Evolutionary conservation across 2,797 vertebrate genomes (phyloP), one percentile per base, ranked within the genome.

Genomic region (Pipistrellus pygmaeus): DNA sequence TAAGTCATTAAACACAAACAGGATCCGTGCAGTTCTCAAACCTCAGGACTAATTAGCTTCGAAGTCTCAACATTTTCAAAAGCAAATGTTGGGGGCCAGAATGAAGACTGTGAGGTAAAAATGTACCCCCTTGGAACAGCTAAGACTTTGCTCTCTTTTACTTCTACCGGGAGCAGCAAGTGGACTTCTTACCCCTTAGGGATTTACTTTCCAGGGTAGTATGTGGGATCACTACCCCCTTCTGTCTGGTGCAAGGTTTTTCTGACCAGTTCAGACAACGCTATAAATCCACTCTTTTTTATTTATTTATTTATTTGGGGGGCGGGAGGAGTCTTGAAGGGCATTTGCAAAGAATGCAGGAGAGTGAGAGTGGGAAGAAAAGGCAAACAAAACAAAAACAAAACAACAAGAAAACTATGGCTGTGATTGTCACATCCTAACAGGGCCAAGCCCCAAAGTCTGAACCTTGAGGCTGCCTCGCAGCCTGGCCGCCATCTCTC

Each of bases 341-440:
- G 95, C 97, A 96, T 98, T 98, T 97, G 97, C 98, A 98, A 98
- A 98, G 97, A 98, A 98, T 98, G 97, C 98, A 98, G 98, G 98
- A 98, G 98, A 98, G 98, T 97, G 98, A 98, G 97, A 98, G 96
- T 97, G 96, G 93, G 97, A 98, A 99, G 98, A 98, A 99, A 98
- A 98, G 98, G 97, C 97, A 97, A 97, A 98, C 98, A 98, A 41
- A 41, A 41, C 38, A 41, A 41, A 97, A 97, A 98, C 98, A 98
- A 41, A 41, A 41, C 38, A 41, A 41, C 97, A 97, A 98, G 98
- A 98, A 97, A 99, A 98, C 98, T 98, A 98, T 99, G 98, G 98
- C 98, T 98, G 98, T 98, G 98, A 98, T 98, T 99, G 98, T 99
- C 98, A 98, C 98, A 99, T 99, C 98, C 97, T 95, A 98, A 98